A percentile compares a stretch with the other conserved stretches of the same genome.
phyloP scores from a whole-genome alignment of 2,113 vertebrate species.

The Macroglossus sobrinus region DNA sequence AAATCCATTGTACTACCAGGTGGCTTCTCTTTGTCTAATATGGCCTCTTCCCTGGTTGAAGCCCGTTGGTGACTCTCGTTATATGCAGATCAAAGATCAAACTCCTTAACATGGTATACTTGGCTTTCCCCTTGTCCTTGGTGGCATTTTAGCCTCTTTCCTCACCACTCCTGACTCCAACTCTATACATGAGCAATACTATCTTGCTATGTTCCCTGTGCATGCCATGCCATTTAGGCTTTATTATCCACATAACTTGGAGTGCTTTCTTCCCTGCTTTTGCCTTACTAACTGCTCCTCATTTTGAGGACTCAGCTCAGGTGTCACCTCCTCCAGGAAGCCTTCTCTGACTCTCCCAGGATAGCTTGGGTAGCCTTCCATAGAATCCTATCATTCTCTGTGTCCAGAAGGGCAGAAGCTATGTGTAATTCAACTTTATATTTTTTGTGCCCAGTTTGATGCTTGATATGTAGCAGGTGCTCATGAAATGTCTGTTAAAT shows the following conservation, averaged over 20 bases:
- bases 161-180: background rate
- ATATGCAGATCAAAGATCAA: background rate
- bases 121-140: background rate
- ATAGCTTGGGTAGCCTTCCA: background rate
- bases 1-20: background rate
- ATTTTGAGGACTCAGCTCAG: background rate
- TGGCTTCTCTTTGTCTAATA: background rate
- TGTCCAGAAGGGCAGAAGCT: background rate
- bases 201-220: background rate
- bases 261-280: constrained; percentile 23
- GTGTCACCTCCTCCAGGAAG: constrained; percentile 14
- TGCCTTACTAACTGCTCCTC: background rate
- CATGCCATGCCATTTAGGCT: background rate
- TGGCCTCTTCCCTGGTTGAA: background rate
- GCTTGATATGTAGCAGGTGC: background rate
- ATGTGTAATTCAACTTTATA: background rate
- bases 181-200: background rate
- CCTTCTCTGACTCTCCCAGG: constrained; percentile 2
- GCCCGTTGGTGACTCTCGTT: background rate
- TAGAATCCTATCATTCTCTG: background rate
- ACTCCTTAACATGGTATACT: background rate
- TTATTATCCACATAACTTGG: background rate
- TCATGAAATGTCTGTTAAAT: constrained; percentile 22
- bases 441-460: background rate
- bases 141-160: background rate